A percentile compares a stretch with the other conserved stretches of the same genome.
Conservation (phyloP, 2,113 vertebrate genomes). For the Zapus hudsonius region DNA sequence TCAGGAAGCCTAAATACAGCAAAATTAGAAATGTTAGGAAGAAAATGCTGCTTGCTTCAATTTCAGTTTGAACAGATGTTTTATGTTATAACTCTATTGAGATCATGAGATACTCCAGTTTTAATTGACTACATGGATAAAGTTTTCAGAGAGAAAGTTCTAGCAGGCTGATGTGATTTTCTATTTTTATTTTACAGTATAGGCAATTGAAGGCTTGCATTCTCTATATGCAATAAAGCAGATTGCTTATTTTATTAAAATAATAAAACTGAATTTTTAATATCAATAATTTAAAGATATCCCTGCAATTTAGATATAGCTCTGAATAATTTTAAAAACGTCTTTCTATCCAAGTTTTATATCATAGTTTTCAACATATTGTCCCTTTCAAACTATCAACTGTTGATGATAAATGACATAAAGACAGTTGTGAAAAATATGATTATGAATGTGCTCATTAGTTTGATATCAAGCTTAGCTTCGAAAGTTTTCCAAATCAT, state of each 20-base stretch:
- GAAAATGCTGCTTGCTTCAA: conserved; percentile 48
- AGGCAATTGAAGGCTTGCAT: background rate
- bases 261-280: conserved; percentile 13
- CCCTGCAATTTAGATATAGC: background rate
- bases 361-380: conserved; percentile 24
- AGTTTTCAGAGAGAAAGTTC: conserved; percentile 35
- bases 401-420: background rate
- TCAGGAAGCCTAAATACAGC: conserved; percentile 64
- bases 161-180: conserved; percentile 47
- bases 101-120: conserved; percentile 44
- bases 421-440: background rate
- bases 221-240: conserved; percentile 34
- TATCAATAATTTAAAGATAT: conserved; percentile 44
- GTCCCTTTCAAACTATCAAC: conserved; percentile 42
- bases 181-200: background rate
- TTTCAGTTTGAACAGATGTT: conserved; percentile 78
- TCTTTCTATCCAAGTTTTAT: conserved; percentile 27
- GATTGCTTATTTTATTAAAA: conserved; percentile 58
- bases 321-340: conserved; percentile 7
- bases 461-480: too few species aligned
- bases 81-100: conserved; percentile 62
- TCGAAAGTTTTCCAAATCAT: background rate
- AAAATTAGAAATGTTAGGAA: conserved; percentile 70
- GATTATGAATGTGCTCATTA: conserved; percentile 18
- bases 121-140: conserved; percentile 51